Conservation (phyloP, 2,888 invertebrate species). For the Deroplatys truncata region DNA sequence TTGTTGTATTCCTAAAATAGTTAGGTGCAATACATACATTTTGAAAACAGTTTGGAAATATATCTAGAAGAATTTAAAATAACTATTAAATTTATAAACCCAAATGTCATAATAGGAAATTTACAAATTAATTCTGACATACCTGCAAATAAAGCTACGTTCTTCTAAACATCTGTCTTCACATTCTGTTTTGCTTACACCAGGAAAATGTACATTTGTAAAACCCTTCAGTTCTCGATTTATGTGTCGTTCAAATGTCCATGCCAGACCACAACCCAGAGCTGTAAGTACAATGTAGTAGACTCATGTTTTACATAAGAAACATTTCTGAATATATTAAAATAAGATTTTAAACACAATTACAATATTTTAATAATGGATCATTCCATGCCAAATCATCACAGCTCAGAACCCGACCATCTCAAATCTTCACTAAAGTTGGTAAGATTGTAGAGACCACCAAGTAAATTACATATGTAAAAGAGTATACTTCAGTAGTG, state of each 20-base stretch:
- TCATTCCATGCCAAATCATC: too few species aligned
- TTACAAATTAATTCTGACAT: background rate
- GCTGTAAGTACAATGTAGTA: slow-evolving; percentile 33
- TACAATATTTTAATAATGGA: background rate
- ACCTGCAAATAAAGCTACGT: slow-evolving; percentile 46
- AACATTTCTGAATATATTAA: too few species aligned
- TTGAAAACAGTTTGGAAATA: background rate
- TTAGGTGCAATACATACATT: background rate
- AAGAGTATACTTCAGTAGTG: too few species aligned
- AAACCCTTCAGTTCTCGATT: slow-evolving; percentile 46
- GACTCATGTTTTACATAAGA: background rate
- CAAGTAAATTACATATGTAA: too few species aligned
- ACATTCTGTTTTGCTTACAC: slow-evolving; percentile 44
- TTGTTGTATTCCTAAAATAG: background rate
- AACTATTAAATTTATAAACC: background rate
- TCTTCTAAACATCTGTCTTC: slow-evolving; percentile 49
- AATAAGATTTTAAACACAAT: background rate
- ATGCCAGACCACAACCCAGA: slow-evolving; percentile 42
- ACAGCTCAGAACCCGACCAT: too few species aligned
- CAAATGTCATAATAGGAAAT: background rate
- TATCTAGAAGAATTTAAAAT: background rate
- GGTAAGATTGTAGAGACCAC: too few species aligned
- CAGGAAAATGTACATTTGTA: slow-evolving; percentile 38
- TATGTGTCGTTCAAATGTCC: slow-evolving; percentile 49
- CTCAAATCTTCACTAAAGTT: too few species aligned